Conservation (phyloP, 2,888 invertebrate species). For the Nephrotoma appendiculata region DNA sequence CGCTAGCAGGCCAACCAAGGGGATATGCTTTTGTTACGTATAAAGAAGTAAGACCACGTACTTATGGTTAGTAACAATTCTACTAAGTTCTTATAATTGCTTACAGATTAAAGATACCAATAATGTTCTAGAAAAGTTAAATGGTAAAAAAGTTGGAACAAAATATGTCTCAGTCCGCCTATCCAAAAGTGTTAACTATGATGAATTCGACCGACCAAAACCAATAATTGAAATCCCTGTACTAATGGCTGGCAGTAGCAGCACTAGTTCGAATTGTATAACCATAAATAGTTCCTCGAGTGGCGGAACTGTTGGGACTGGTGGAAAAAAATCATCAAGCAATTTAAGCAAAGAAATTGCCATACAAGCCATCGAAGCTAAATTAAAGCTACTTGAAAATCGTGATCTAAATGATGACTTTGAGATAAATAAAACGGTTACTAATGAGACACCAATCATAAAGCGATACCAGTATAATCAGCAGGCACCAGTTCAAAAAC, state of each 20-base stretch:
- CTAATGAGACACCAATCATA: slow-evolving; percentile 49
- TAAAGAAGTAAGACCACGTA: slow-evolving; percentile 29
- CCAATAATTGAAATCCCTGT: slow-evolving; percentile 64
- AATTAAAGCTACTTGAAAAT: slow-evolving; percentile 62
- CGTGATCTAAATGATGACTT: slow-evolving; percentile 47
- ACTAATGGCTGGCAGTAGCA: slow-evolving; percentile 45
- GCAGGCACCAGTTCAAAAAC: background rate
- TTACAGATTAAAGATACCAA: slow-evolving; percentile 41
- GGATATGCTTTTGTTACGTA: slow-evolving; percentile 92
- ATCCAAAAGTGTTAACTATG: slow-evolving; percentile 59
- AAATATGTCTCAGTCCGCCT: slow-evolving; percentile 67
- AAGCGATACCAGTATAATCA: slow-evolving; percentile 46
- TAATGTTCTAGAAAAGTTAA: slow-evolving; percentile 53
- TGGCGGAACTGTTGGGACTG: slow-evolving; percentile 24
- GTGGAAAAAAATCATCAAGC: slow-evolving; percentile 29
- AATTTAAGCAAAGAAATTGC: slow-evolving; percentile 63
- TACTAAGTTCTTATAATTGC: background rate
- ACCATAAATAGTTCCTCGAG: background rate
- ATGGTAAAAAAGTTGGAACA: slow-evolving; percentile 58
- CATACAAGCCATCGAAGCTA: slow-evolving; percentile 79
- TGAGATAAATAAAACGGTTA: slow-evolving; percentile 54
- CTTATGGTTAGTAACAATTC: background rate
- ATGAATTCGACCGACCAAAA: slow-evolving; percentile 60
- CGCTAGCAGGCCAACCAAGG: slow-evolving; percentile 73
- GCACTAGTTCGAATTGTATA: slow-evolving; percentile 16